Base-by-base conservation (phyloP, 92 coral and sea anemone species). In the Paramuricea clavata region DNA sequence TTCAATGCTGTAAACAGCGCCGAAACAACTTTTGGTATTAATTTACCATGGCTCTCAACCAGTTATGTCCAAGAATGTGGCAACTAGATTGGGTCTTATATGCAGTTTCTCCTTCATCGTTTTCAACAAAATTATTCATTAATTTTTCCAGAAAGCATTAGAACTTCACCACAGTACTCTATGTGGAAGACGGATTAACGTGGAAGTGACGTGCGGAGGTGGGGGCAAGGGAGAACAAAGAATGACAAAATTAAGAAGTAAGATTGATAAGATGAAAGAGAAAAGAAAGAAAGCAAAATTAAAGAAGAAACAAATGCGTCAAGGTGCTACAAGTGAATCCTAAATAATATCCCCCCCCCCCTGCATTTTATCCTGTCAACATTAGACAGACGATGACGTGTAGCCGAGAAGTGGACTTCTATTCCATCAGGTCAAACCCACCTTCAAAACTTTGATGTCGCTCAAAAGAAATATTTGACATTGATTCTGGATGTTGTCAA, bases 181-280 rank as follows among this genome's bases (percentile, higher is more conserved):
- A 16, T 94, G 93, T 19, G 97, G 96, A 22, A 88, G 99, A 82
- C 95, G 93, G 72, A 94, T 97, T 26, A 97, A 97, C 75, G 99
- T 97, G 0, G 99, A 97, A 49, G 87, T 97, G 16, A 97, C 99
- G 0, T 97, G 99, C 69, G 99, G 99, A n/a, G 99, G 99, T 0
- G 99, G 99, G 4, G 99, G 99, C 8, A 89, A 91, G 64, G 97
- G 99, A 34, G 88, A 91, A 65, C 81, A 94, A 39, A 88, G 99
- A 30, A 69, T 36, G 44, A 90, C 78, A 36, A 93, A 85, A 85
- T 93, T 97, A 64, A 80, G 85, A 78, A 87, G 92, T 74, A 92
- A 95, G 44, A 91, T 92, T 67, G 87, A 80, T 72, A 93, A 91
- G 76, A 92, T 94, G 81, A 85, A 57, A n/a, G 91, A 86, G 62